Conservation (phyloP, 2,113 vertebrate species). For the Anoura caudifer region DNA sequence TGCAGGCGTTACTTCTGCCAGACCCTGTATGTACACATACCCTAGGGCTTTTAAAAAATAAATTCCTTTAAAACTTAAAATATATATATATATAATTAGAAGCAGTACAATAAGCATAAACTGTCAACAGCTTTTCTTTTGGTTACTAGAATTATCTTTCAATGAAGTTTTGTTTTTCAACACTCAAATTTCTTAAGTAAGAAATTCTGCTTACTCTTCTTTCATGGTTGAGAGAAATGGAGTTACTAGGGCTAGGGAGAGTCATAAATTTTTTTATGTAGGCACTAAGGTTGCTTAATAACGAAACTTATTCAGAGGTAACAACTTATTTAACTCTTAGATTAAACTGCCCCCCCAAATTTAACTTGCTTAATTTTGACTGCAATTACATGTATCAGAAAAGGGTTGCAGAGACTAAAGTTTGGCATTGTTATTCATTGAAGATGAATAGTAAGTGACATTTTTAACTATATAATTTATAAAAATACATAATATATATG, state of each 20-base stretch:
- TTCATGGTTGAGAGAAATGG: not conserved
- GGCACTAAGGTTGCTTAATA: not conserved
- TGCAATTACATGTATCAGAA: not conserved
- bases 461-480: not conserved
- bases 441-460: conserved; percentile 7
- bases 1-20: too few species aligned
- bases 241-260: not conserved
- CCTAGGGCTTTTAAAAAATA: conserved; percentile 25
- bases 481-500: not conserved
- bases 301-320: conserved; percentile 2
- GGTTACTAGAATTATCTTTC: conserved; percentile 47
- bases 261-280: not conserved
- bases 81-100: not conserved
- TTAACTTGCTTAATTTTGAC: conserved; percentile 37
- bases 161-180: conserved; percentile 31
- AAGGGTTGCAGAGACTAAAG: not conserved
- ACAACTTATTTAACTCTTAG: conserved; percentile 39
- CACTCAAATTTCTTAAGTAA: conserved; percentile 4
- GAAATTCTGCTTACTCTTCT: conserved; percentile 23
- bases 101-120: conserved; percentile 18
- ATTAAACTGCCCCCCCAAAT: conserved; percentile 27
- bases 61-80: conserved; percentile 17
- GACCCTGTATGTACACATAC: not conserved
- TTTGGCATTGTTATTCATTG: not conserved
- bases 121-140: conserved; percentile 18